Evolutionary conservation across 2,113 vertebrate genomes (phyloP), one percentile per base, ranked within the genome.

Genomic region (Alectura lathami): DNA sequence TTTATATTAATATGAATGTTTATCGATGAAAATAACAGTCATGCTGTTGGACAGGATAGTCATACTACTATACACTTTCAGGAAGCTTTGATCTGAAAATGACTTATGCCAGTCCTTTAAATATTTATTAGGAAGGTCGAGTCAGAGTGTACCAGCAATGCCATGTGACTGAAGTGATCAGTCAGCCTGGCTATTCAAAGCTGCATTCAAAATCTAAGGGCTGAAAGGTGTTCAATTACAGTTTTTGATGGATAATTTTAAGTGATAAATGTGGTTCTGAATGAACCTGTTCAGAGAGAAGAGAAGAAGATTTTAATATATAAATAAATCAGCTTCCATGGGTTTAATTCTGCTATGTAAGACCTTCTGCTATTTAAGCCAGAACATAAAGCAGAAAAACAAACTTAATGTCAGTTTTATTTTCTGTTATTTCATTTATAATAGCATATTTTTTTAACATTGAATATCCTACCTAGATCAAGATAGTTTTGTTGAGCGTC

Each of bases 381-480:
- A 59, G 40, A 93, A 77, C 38, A 42, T 56, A 62, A 48, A 57
- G 42, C 32, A 74, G 38, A 53, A 83, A 88, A 92, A 47, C 21
- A 73, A 80, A n/a, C 16, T 47, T 80, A 70, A 86, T 88, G 64
- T 88, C 64, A 78, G 32, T 94, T 96, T 93, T 83, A 85, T 95
- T 95, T 32, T 91, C 83, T 90, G 60, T 93, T 96, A 66, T 96
- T 97, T 96, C 75, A 74, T 96, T 96, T 89, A 86, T 88, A 76
- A 79, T 76, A 66, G 73, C 87, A 87, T 45, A 66, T 81, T 77
- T 97, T 97, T 91, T 74, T 91, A 68, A 83, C 79, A 69, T 26
- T 89, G 88, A 74, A 94, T 94, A 96, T 83, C 88, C 83, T 95
- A 1, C 24, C 8, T 59, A 86, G 83, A 93, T 92, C 64, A 94